Conservation (phyloP, 2,888 invertebrate species). For the Orthosia cruda region DNA sequence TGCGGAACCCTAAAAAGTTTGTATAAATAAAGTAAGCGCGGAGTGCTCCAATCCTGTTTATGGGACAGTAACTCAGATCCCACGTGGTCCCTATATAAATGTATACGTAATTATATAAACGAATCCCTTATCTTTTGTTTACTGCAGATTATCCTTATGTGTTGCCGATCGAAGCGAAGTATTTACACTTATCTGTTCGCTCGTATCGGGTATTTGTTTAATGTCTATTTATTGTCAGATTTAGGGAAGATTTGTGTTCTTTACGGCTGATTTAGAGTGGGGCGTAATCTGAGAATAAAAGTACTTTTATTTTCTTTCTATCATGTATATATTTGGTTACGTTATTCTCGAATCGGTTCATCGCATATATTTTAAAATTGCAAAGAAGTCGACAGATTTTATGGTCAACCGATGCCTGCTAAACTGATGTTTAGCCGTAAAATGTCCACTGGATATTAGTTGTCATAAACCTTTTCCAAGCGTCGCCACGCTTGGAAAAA, state of each 20-base stretch:
- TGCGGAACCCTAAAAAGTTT: constrained; percentile 48
- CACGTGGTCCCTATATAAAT: constrained; percentile 51
- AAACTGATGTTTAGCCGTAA: too few species aligned
- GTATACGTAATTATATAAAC: constrained; percentile 51
- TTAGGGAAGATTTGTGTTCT: constrained; percentile 15
- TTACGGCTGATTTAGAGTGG: constrained; percentile 1
- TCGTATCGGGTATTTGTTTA: constrained; percentile 32
- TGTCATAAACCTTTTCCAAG: too few species aligned
- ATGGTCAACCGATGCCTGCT: too few species aligned
- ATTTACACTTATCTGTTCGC: constrained; percentile 37
- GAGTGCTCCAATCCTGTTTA: constrained; percentile 70
- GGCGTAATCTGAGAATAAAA: constrained; percentile 2
- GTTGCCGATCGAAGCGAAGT: constrained; percentile 21
- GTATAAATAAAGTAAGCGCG: constrained; percentile 59
- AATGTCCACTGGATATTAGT: too few species aligned
- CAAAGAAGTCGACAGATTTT: too few species aligned
- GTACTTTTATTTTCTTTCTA: too few species aligned
- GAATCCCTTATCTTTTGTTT: constrained; percentile 52
- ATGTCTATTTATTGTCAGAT: constrained; percentile 34
- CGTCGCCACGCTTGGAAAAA: too few species aligned
- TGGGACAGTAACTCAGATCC: constrained; percentile 58
- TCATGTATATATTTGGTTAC: too few species aligned
- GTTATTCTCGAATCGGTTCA: too few species aligned
- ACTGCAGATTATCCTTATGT: constrained; percentile 27
- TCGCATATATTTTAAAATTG: too few species aligned